Evolutionary conservation across 2,888 invertebrate species (phyloP).

Genomic region (Spodoptera littoralis): DNA sequence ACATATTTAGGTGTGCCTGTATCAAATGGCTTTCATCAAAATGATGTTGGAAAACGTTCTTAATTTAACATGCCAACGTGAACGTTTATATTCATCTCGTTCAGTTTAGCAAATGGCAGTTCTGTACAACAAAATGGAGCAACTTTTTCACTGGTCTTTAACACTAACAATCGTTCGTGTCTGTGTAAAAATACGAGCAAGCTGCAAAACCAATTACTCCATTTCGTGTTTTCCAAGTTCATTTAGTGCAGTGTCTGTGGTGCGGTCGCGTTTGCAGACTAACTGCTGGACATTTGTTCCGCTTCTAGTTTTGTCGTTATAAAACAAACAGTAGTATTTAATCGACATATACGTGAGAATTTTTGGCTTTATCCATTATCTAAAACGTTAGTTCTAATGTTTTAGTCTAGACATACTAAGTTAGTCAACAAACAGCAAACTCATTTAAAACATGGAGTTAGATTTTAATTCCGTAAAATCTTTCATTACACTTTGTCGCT

Average conservation of each 20-base stretch:
- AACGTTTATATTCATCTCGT: conserved; percentile 10
- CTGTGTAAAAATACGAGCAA: conserved; percentile 36
- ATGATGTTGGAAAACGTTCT: not conserved
- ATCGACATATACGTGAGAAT: conserved; percentile 8
- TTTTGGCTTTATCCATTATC: not conserved
- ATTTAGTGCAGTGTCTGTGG: conserved; percentile 44
- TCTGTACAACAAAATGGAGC: conserved; percentile 6
- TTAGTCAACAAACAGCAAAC: no score
- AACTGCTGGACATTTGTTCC: conserved; percentile 30
- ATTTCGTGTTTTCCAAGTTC: conserved; percentile 46
- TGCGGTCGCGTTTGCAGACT: conserved; percentile 31
- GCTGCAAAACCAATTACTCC: conserved; percentile 48
- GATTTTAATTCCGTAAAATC: conserved; percentile 1
- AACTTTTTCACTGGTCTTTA: conserved; percentile 28
- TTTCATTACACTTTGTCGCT: not conserved
- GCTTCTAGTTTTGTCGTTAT: conserved; percentile 24
- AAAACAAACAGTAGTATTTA: conserved; percentile 6
- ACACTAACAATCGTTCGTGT: conserved; percentile 21
- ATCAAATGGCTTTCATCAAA: conserved; percentile 6
- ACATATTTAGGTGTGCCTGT: not conserved
- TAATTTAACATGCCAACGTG: not conserved
- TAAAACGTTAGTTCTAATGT: no score
- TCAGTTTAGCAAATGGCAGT: not conserved
- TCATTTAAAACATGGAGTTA: no score
- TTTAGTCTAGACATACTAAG: no score